These are phyloP conservation scores for Meriones unguiculatus DNA, from an alignment of 2,113 vertebrate genomes.

Conservation along the genomic window DNA sequence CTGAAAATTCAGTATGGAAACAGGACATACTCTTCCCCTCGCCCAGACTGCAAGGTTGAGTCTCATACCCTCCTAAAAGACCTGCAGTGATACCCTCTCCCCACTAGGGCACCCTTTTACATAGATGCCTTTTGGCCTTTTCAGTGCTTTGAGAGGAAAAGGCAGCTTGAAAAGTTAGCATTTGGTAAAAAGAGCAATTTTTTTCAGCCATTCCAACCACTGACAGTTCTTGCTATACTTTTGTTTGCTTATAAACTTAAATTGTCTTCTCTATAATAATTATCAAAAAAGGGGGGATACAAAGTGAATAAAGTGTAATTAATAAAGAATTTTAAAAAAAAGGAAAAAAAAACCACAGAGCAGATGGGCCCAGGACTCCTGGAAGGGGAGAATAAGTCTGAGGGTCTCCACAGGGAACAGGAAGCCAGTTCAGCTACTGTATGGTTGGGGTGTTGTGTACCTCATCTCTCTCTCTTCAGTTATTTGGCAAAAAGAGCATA, in stretches of 20 bases:
- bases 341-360: background rate
- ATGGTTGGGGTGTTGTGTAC: too few species aligned
- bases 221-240: background rate
- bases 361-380: background rate
- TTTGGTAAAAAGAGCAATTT: background rate
- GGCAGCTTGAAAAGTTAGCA: background rate
- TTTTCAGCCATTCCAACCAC: background rate
- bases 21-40: background rate
- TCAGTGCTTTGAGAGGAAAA: background rate
- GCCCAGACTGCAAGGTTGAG: background rate
- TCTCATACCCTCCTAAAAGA: background rate
- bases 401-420: background rate
- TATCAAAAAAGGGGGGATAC: background rate
- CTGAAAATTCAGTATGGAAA: background rate
- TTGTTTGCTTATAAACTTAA: background rate
- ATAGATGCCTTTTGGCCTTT: background rate
- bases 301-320: too few species aligned
- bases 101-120: background rate
- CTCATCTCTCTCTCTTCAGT: too few species aligned
- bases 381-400: background rate
- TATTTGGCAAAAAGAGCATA: background rate
- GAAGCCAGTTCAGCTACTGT: background rate
- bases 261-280: background rate
- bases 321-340: too few species aligned
- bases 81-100: rapidly evolving